Evolutionary conservation across 1,140 invertebrate genomes (phyloP).

Genomic region (Eriosoma lanigerum): DNA sequence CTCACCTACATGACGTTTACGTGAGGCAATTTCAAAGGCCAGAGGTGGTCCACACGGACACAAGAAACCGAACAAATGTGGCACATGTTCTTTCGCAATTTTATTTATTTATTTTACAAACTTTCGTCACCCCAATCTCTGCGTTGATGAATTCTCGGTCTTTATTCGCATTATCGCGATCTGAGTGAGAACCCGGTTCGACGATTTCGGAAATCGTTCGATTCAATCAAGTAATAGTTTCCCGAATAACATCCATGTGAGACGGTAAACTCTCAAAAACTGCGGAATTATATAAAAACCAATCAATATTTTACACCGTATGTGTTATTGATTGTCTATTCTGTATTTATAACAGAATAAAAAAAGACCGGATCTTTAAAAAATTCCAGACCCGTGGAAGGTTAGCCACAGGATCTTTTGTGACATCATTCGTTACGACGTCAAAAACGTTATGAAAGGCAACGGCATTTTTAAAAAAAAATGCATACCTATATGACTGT

Average conservation of each 20-base stretch:
- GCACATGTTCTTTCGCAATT: not conserved
- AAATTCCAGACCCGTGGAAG: not conserved
- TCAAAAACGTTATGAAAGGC: slow-evolving; percentile 22
- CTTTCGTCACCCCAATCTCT: not conserved
- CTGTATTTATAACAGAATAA: not conserved
- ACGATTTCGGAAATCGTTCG: slow-evolving; percentile 11
- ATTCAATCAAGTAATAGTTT: slow-evolving; percentile 19
- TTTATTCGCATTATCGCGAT: not conserved
- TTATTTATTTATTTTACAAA: slow-evolving; percentile 2
- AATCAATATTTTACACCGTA: slow-evolving; percentile 17
- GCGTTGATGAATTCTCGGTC: not conserved
- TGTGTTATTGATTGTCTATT: not conserved
- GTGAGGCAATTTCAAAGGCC: slow-evolving; percentile 43
- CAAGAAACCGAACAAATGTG: slow-evolving; percentile 26
- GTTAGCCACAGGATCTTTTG: slow-evolving; percentile 15
- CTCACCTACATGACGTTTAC: not conserved
- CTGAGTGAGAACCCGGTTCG: no score
- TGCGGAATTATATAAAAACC: not conserved
- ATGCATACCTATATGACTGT: no score
- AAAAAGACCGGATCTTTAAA: slow-evolving; percentile 19
- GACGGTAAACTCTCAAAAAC: no score
- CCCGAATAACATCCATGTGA: no score
- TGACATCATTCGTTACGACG: slow-evolving; percentile 7
- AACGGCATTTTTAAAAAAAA: not conserved
- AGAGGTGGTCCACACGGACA: slow-evolving; percentile 1